Evolutionary conservation across 2,113 vertebrate genomes (phyloP), one percentile per base, ranked within the genome.

Genomic region (Gnathonemus longibarbis): DNA sequence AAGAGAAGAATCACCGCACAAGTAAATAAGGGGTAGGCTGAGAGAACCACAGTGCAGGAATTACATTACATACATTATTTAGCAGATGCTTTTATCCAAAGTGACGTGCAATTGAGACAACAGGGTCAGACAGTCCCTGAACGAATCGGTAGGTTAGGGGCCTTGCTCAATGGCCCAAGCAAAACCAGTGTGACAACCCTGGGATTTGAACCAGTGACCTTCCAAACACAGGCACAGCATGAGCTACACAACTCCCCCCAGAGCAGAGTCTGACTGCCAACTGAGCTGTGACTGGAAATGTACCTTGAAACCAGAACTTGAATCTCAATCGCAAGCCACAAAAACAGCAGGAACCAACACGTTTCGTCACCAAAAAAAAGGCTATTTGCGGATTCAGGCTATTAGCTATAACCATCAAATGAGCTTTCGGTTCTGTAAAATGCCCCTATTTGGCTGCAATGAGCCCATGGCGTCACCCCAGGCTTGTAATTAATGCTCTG

Each of bases 401-500:
- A 84, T 24, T 42, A 84, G 42, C 19, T 48, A 48, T 84, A 48
- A 84, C 3, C 58, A 5, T 58, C 39, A 58, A 46, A 39, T 13
- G 39, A 46, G 35, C 8, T 48, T 74, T 42, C 13, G 0, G 45
- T 45, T 35, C 42, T 8, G 10, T 74, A 45, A 77, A 88, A 58
- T 50, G 15, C 53, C 50, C 27, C 90, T 84, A 21, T 88, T 45
- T 50, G 48, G 19, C 84, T 27, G 17, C 48, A 21, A 62, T 83
- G 53, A 53, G 52, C 21, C 39, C 53, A 45, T 21, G 89, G 19
- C 77, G 50, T 45, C 24, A 31, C 87, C n/a, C 52, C 62, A 49
- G 85, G 52, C 84, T 50, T 49, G 39, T 90, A 77, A 91, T 91
- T 91, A 91, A 48, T 50, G 48, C 42, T 11, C 35, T 27, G 56